These are phyloP conservation scores for Helleia helle DNA, from an alignment of 2,888 invertebrate genomes.

Conservation along the genomic window DNA sequence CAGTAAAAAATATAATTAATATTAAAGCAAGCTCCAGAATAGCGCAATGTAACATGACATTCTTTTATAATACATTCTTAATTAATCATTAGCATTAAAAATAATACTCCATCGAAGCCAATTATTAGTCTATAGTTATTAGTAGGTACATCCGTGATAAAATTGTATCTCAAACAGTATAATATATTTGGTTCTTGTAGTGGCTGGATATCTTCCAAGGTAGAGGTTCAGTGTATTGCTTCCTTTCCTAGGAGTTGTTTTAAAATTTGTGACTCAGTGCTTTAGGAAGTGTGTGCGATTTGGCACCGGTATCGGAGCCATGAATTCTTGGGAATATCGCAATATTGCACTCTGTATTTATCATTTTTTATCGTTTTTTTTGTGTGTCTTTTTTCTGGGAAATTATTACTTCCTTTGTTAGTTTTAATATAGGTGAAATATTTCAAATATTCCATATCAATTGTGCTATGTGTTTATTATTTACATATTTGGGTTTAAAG, in stretches of 20 bases:
- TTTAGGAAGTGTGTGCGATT: constrained; percentile 21
- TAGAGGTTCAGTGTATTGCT: constrained; percentile 27
- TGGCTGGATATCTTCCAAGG: constrained; percentile 3
- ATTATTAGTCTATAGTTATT: too few species aligned
- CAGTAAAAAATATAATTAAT: too few species aligned
- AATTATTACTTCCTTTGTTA: constrained; percentile 4
- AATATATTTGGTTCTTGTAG: too few species aligned
- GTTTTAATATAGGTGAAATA: neutral
- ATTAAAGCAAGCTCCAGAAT: too few species aligned
- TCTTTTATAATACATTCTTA: too few species aligned
- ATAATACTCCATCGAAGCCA: too few species aligned
- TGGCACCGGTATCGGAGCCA: constrained; percentile 19
- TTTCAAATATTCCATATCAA: neutral
- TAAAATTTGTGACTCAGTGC: constrained; percentile 25
- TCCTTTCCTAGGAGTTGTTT: constrained; percentile 28
- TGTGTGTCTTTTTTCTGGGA: constrained; percentile 6
- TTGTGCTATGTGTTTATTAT: too few species aligned
- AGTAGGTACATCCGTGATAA: too few species aligned
- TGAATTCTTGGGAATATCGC: constrained; percentile 8
- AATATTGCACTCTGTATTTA: constrained; percentile 12
- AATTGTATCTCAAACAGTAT: too few species aligned
- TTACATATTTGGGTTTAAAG: too few species aligned
- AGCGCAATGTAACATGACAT: too few species aligned
- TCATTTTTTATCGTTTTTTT: constrained; percentile 10
- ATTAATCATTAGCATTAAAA: too few species aligned